Evolutionary conservation across 2,113 vertebrate genomes (phyloP).

Genomic region (Stomatorhinus ivindoensis): DNA sequence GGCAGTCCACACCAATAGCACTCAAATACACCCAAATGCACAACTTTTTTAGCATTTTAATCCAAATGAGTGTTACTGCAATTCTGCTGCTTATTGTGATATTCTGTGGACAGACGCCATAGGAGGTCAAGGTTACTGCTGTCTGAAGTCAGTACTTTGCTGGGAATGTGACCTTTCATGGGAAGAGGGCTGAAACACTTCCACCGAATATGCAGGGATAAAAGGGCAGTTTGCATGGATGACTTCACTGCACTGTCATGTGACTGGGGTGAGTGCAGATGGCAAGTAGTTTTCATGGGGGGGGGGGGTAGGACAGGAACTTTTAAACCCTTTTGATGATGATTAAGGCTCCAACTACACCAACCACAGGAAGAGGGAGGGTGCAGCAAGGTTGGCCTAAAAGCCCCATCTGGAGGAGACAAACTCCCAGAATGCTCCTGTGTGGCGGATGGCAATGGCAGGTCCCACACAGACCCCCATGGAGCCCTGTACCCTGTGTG

Average conservation of each 20-base stretch:
- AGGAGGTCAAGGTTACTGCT: neutral
- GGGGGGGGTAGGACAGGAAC: neutral
- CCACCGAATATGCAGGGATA: neutral
- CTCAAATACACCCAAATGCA: neutral
- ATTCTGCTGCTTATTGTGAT: neutral
- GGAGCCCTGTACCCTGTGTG: neutral
- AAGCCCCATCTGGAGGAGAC: neutral
- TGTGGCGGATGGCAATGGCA: neutral
- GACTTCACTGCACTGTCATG: conserved; percentile 20
- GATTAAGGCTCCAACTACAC: neutral
- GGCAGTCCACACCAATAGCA: neutral
- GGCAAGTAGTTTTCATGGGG: neutral
- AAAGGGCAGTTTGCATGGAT: neutral
- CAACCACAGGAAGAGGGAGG: neutral
- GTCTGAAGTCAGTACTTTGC: neutral
- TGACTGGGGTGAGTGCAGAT: conserved; percentile 23
- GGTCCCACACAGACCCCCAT: neutral
- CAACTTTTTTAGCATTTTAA: neutral
- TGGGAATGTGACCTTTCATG: neutral
- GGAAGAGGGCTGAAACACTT: neutral
- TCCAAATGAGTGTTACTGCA: neutral
- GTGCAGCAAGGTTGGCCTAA: neutral
- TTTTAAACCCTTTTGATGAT: conserved; percentile 1
- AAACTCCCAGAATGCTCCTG: neutral
- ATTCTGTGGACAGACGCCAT: neutral